Evolutionary conservation across 2,888 invertebrate species (phyloP).

Genomic region (Phortica okadai): DNA sequence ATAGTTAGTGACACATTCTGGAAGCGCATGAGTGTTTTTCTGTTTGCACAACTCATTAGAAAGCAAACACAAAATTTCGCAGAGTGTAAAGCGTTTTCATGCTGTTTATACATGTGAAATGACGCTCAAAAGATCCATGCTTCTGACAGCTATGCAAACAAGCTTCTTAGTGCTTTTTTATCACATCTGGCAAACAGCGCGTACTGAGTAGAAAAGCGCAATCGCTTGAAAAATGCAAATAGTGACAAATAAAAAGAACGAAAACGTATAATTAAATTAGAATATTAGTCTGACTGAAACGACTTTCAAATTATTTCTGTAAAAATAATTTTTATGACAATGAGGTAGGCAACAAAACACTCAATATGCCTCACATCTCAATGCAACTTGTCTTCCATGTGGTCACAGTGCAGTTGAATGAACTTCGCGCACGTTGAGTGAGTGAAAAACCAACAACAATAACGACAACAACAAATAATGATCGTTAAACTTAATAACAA

Average conservation of each 20-base stretch:
- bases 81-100: not conserved
- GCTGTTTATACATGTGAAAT: not conserved
- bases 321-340: not conserved
- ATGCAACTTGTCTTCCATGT: not conserved
- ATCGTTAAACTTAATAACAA: not conserved
- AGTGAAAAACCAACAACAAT: not conserved
- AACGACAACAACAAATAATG: not conserved
- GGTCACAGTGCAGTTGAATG: slow-evolving; percentile 21
- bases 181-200: too few relatives aligned
- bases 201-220: too few relatives aligned
- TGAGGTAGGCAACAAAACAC: too few relatives aligned
- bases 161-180: too few relatives aligned
- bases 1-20: not conserved
- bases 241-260: not conserved
- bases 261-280: not conserved
- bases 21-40: not conserved
- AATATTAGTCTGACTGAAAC: not conserved
- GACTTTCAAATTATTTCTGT: not conserved
- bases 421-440: slow-evolving; percentile 5
- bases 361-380: not conserved
- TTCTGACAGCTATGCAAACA: too few relatives aligned
- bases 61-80: not conserved
- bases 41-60: not conserved
- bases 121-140: not conserved
- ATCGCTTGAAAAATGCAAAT: too few relatives aligned